A percentile compares a stretch with the other conserved stretches of the same genome.
phyloP scores from a whole-genome alignment of 2,797 vertebrate species.

The Okamejei kenojei region DNA sequence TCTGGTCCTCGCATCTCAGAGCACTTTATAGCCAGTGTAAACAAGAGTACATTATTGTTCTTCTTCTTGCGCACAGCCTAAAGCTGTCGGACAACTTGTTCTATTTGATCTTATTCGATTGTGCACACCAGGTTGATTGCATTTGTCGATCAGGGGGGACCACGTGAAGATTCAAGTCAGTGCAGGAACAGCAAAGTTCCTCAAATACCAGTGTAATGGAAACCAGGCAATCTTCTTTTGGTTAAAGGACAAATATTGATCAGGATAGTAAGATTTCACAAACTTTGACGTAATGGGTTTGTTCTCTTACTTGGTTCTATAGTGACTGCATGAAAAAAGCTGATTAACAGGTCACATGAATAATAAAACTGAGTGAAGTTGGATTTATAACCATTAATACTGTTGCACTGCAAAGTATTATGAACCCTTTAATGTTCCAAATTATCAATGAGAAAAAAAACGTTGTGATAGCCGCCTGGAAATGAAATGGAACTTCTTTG shows the following conservation, averaged over 20 bases:
- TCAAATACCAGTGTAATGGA: not conserved
- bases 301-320: not conserved
- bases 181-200: not conserved
- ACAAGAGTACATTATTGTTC: not conserved
- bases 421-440: not conserved
- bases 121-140: no score
- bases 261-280: not conserved
- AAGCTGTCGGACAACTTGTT: no score
- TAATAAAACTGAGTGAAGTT: not conserved
- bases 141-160: no score
- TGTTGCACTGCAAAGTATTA: not conserved
- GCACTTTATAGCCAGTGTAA: not conserved
- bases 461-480: not conserved
- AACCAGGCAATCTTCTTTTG: not conserved
- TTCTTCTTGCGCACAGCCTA: no score
- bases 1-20: not conserved
- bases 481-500: not conserved
- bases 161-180: not conserved
- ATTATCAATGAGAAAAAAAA: not conserved
- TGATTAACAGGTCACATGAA: not conserved
- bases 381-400: not conserved
- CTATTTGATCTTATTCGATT: no score
- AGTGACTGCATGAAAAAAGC: not conserved
- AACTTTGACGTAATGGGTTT: not conserved
- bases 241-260: not conserved